Conservation (phyloP, 2,797 vertebrate species). For the Alca torda region DNA sequence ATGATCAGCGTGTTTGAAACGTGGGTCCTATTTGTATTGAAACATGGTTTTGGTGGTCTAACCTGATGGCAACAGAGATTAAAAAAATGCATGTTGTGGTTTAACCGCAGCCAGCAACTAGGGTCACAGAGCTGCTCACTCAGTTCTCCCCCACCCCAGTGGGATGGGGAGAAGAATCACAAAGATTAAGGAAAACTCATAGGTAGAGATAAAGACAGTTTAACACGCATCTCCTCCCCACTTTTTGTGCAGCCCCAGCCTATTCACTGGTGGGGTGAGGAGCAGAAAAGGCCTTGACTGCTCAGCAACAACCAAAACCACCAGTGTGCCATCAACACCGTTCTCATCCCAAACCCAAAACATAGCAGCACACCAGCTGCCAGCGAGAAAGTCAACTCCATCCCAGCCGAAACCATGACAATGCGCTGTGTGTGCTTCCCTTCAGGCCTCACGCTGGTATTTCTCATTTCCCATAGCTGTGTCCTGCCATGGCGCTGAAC, state of each 20-base stretch:
- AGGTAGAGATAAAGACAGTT: background rate
- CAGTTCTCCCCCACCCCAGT: background rate
- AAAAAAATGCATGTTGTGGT: background rate
- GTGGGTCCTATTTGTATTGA: background rate
- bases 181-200: background rate
- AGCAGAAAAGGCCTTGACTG: background rate
- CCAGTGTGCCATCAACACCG: background rate
- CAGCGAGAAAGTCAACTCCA: background rate
- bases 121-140: background rate
- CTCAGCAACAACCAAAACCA: background rate
- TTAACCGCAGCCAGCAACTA: background rate
- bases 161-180: background rate
- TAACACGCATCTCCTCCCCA: background rate
- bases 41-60: background rate
- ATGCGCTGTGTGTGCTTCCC: background rate
- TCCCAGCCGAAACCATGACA: background rate
- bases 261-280: background rate
- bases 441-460: background rate
- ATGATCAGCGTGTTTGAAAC: background rate
- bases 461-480: background rate
- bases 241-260: background rate
- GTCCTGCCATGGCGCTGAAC: background rate
- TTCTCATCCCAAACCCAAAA: background rate
- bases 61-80: background rate
- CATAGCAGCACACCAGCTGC: background rate